phyloP scores from a whole-genome alignment of 2,797 vertebrate species.

The Channa striata region DNA sequence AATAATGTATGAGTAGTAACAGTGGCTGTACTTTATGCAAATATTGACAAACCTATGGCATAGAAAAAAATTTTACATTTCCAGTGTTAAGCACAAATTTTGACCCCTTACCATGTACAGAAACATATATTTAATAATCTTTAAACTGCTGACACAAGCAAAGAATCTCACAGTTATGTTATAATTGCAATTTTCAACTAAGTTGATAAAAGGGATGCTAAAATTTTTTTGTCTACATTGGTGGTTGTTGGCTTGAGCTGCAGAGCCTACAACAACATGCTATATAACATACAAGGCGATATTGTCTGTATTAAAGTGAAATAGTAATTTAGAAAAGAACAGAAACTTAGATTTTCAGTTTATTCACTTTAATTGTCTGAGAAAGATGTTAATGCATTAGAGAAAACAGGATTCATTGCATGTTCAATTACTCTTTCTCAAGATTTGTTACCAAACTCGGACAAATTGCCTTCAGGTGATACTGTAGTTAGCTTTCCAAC shows the following conservation, averaged over 20 bases:
- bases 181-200: neutral
- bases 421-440: slow-evolving; percentile 40
- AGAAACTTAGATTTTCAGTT: neutral
- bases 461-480: slow-evolving; percentile 62
- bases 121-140: slow-evolving; percentile 14
- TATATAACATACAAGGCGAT: neutral
- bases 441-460: slow-evolving; percentile 39
- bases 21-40: slow-evolving; percentile 63
- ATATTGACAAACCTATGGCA: slow-evolving; percentile 68
- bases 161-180: neutral
- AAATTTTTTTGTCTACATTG: neutral
- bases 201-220: neutral
- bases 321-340: neutral
- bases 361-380: neutral
- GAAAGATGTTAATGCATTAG: neutral
- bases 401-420: slow-evolving; percentile 10
- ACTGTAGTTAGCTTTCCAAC: slow-evolving; percentile 34
- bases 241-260: neutral
- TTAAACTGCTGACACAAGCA: slow-evolving; percentile 23
- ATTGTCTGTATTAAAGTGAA: neutral
- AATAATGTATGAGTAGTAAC: slow-evolving; percentile 73
- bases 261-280: neutral
- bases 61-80: slow-evolving; percentile 38
- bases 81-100: slow-evolving; percentile 39
- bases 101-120: slow-evolving; percentile 32